A percentile compares a stretch with the other conserved stretches of the same genome.
phyloP scores from a whole-genome alignment of 2,797 vertebrate species.

The Myotis findleyi region DNA sequence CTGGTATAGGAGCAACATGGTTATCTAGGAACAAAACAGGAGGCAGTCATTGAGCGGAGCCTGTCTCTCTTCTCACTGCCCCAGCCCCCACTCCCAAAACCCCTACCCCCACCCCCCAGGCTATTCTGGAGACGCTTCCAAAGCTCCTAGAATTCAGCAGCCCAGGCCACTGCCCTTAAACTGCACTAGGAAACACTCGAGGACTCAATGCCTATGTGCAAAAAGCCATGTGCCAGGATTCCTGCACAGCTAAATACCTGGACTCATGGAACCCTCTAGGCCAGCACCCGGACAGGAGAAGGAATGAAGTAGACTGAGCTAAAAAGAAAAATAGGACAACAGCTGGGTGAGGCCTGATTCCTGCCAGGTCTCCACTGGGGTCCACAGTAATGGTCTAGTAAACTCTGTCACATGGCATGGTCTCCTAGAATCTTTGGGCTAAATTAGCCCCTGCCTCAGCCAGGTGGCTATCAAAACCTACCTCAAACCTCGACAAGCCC shows the following conservation, averaged over 20 bases:
- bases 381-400: neutral
- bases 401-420: neutral
- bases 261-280: neutral
- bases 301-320: neutral
- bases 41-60: neutral
- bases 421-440: neutral
- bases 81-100: neutral
- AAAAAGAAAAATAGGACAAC: neutral
- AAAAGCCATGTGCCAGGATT: neutral
- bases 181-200: neutral
- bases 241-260: neutral
- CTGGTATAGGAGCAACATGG: slow-evolving; percentile 92
- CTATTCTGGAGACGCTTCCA: neutral
- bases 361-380: neutral
- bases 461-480: neutral
- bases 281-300: neutral
- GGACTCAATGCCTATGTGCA: neutral
- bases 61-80: neutral
- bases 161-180: neutral
- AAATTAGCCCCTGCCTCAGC: slow-evolving; percentile 21
- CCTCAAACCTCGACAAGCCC: neutral
- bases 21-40: slow-evolving; percentile 87
- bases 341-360: neutral
- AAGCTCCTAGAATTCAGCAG: slow-evolving; percentile 38
- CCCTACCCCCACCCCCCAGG: neutral